A percentile compares a stretch with the other conserved stretches of the same genome.
These are phyloP conservation scores for Chaetogeoica ovagalla DNA, from an alignment of 2,888 invertebrate species.

Conservation along the genomic window DNA sequence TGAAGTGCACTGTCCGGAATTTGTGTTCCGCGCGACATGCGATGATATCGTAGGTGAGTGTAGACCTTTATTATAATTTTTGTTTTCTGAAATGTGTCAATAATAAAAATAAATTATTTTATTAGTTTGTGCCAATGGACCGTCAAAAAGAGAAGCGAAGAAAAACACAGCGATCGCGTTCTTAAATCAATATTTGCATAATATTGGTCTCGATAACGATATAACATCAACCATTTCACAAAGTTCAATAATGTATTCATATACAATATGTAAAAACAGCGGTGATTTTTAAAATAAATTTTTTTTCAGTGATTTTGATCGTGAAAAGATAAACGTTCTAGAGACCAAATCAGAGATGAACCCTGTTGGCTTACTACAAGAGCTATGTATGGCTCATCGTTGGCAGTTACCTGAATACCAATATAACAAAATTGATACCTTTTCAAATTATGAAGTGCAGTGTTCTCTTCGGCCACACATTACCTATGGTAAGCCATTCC, in stretches of 20 bases:
- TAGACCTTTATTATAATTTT: slow-evolving; percentile 59
- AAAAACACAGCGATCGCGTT: slow-evolving; percentile 92
- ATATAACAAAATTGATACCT: too few species aligned
- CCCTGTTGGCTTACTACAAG: too few species aligned
- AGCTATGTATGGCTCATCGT: too few species aligned
- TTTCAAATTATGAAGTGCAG: too few species aligned
- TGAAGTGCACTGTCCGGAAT: slow-evolving; percentile 94
- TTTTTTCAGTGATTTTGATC: not conserved
- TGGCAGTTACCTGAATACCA: too few species aligned
- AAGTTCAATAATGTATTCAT: not conserved
- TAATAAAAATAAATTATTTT: not conserved
- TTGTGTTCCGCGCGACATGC: slow-evolving; percentile 87
- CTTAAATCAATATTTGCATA: slow-evolving; percentile 71
- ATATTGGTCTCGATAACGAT: slow-evolving; percentile 62
- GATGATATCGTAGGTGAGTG: slow-evolving; percentile 79
- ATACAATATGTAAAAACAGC: not conserved
- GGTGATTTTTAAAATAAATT: not conserved
- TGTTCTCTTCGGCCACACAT: too few species aligned
- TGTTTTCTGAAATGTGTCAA: not conserved
- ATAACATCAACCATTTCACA: slow-evolving; percentile 16
- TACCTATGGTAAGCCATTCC: too few species aligned
- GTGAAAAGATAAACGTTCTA: not conserved
- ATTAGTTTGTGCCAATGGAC: slow-evolving; percentile 63
- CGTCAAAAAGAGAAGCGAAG: slow-evolving; percentile 96
- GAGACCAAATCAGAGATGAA: not conserved